Evolutionary conservation across 1,140 invertebrate species (phyloP).

Genomic region (Zaprionus taronus): DNA sequence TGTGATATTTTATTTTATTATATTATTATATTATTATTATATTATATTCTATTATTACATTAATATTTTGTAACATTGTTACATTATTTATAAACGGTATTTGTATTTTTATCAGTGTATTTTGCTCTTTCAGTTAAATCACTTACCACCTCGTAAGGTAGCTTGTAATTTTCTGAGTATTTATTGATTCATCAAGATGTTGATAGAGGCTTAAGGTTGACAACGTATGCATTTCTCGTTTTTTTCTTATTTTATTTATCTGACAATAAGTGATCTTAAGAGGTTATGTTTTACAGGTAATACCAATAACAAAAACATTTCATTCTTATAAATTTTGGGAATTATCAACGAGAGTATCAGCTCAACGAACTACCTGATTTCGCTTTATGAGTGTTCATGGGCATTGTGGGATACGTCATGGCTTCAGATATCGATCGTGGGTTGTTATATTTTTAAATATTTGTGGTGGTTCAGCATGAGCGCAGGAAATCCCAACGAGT

Average conservation of each 20-base stretch:
- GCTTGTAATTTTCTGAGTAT: background rate
- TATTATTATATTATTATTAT: background rate
- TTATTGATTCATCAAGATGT: background rate
- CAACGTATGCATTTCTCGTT: too few relatives aligned
- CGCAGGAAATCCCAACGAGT: slow-evolving; percentile 57
- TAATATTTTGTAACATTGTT: background rate
- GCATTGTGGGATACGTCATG: slow-evolving; percentile 24
- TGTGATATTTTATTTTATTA: background rate
- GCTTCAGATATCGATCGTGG: slow-evolving; percentile 27
- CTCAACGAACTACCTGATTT: background rate
- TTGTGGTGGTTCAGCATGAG: slow-evolving; percentile 42
- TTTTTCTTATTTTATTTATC: background rate
- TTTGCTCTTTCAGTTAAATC: background rate
- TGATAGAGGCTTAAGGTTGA: background rate
- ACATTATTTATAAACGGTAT: background rate
- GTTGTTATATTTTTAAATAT: slow-evolving; percentile 1
- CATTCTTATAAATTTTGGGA: background rate
- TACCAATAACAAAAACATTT: background rate
- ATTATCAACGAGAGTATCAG: background rate
- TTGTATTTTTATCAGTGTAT: background rate
- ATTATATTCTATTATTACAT: too few relatives aligned
- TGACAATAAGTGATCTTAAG: background rate
- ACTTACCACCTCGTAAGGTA: background rate
- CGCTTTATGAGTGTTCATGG: background rate
- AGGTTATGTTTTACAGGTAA: background rate